Evolutionary conservation across 2,797 vertebrate species (phyloP).

Genomic region (Garrulus glandarius): DNA sequence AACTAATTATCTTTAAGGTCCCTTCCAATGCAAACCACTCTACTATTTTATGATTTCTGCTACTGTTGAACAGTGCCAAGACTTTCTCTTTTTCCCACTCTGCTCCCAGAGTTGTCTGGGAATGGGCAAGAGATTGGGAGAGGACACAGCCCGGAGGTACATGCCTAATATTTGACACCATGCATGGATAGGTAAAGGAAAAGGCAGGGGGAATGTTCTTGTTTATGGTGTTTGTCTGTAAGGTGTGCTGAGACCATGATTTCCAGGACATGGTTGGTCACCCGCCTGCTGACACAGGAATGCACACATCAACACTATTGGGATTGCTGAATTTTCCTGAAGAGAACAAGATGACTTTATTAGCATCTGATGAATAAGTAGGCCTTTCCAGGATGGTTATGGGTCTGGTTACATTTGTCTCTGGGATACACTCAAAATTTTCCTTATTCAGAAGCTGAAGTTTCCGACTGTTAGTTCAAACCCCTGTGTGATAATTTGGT

Average conservation of each 20-base stretch:
- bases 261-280: background rate
- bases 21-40: background rate
- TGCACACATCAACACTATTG: background rate
- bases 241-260: background rate
- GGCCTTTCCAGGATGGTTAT: background rate
- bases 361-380: background rate
- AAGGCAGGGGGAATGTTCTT: rapidly evolving
- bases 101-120: rapidly evolving
- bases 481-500: background rate
- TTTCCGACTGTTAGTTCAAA: background rate
- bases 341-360: background rate
- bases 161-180: rapidly evolving
- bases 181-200: background rate
- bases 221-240: background rate
- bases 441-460: background rate
- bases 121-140: background rate
- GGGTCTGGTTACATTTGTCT: background rate
- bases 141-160: background rate
- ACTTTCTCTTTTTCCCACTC: background rate
- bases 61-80: background rate
- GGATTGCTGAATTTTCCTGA: background rate
- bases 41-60: background rate
- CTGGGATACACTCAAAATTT: background rate
- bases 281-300: rapidly evolving
- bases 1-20: background rate